These are phyloP conservation scores for Nymphalis c-album DNA, from an alignment of 2,888 invertebrate genomes.

Conservation along the genomic window DNA sequence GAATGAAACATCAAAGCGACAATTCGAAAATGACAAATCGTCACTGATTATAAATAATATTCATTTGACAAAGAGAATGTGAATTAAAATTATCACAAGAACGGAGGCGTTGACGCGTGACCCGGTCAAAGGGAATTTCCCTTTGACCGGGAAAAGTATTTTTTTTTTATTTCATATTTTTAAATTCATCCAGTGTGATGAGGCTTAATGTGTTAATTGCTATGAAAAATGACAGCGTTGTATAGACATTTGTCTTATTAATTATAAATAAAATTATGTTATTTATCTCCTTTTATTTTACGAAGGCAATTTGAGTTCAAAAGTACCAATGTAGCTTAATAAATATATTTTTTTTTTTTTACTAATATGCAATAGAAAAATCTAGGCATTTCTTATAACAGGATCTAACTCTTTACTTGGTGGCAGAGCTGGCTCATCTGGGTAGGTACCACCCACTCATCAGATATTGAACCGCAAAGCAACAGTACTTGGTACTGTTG, in stretches of 20 bases:
- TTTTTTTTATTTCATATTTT: conserved; percentile 37
- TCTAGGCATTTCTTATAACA: too few relatives aligned
- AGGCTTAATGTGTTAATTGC: conserved; percentile 40
- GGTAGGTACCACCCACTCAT: too few relatives aligned
- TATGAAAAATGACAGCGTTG: not conserved
- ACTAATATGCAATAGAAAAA: too few relatives aligned
- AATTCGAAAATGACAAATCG: conserved; percentile 2
- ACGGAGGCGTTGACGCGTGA: conserved; percentile 48
- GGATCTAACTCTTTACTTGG: too few relatives aligned
- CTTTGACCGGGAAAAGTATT: conserved; percentile 59
- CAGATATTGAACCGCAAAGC: too few relatives aligned
- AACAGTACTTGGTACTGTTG: too few relatives aligned
- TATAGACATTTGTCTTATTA: conserved; percentile 7
- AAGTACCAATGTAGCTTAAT: too few relatives aligned
- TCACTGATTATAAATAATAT: conserved; percentile 41
- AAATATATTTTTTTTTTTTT: too few relatives aligned
- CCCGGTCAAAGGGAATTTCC: conserved; percentile 59
- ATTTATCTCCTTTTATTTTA: too few relatives aligned
- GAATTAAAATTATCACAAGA: conserved; percentile 54
- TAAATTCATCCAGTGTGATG: conserved; percentile 39
- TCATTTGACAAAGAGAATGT: conserved; percentile 57
- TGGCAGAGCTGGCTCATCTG: too few relatives aligned
- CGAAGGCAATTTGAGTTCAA: too few relatives aligned
- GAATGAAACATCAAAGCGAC: conserved; percentile 2
- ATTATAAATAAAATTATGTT: not conserved